phyloP scores from a whole-genome alignment of 2,113 vertebrate genomes.

The Tachysurus fulvidraco region DNA sequence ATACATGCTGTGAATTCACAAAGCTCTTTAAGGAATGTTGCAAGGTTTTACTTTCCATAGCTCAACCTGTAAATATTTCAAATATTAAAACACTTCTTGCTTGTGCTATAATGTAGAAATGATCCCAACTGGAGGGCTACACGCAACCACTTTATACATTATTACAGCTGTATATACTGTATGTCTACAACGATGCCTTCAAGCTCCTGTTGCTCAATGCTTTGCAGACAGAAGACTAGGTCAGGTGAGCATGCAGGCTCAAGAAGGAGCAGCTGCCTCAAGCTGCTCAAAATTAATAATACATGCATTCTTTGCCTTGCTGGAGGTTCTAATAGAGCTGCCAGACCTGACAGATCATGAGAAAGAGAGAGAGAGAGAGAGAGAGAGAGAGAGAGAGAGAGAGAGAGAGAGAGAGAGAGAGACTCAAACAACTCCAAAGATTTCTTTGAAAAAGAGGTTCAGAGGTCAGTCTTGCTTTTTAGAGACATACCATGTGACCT shows the following conservation, averaged over 20 bases:
- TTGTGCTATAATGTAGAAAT: not conserved
- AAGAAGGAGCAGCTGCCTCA: slow-evolving; percentile 33
- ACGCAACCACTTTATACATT: not conserved
- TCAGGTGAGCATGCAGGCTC: slow-evolving; percentile 49
- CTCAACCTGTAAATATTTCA: slow-evolving; percentile 21
- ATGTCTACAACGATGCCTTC: not conserved
- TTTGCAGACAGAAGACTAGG: slow-evolving; percentile 48
- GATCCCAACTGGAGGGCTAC: not conserved
- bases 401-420: not conserved
- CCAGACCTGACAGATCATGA: slow-evolving; percentile 24
- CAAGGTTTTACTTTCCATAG: not conserved
- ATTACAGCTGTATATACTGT: not conserved
- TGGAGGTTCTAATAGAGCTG: slow-evolving; percentile 29
- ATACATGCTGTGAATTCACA: not conserved
- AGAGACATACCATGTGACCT: slow-evolving; percentile 22
- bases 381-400: not conserved
- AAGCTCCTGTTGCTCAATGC: not conserved
- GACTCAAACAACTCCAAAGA: slow-evolving; percentile 18
- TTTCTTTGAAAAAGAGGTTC: slow-evolving; percentile 27
- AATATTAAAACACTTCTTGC: not conserved
- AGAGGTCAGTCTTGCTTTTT: slow-evolving; percentile 11
- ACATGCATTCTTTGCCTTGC: slow-evolving; percentile 47
- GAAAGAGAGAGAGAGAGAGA: no score
- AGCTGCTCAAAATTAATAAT: slow-evolving; percentile 56
- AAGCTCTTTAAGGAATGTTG: not conserved